Evolutionary conservation across 2,113 vertebrate species (phyloP).

Genomic region (Seriola dumerili): DNA sequence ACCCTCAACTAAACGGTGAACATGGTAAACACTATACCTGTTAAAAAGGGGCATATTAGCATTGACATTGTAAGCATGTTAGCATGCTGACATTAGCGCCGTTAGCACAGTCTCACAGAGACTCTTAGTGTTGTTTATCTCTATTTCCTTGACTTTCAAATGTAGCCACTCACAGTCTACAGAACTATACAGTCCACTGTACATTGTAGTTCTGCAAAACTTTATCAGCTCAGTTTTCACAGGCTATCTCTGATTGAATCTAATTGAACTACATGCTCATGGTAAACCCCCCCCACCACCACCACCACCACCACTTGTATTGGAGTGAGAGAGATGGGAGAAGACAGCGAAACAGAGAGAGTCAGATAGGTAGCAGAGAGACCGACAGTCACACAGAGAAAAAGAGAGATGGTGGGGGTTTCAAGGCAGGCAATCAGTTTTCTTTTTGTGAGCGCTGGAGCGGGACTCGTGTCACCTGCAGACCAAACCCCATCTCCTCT

Average conservation of each 20-base stretch:
- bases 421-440: conserved; percentile 88
- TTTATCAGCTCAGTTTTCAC: background rate
- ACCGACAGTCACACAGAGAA: conserved; percentile 41
- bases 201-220: background rate
- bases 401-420: conserved; percentile 55
- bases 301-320: background rate
- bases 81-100: background rate
- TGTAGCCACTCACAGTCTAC: background rate
- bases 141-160: background rate
- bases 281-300: conserved; percentile 42
- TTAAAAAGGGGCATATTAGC: background rate
- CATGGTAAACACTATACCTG: background rate
- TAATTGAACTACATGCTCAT: conserved; percentile 56
- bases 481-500: conserved; percentile 96
- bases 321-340: conserved; percentile 45
- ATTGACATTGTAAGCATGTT: background rate
- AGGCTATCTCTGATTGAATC: conserved; percentile 66
- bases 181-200: background rate
- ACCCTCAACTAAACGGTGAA: background rate
- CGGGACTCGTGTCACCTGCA: conserved; percentile 91
- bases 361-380: conserved; percentile 30
- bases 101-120: background rate
- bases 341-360: conserved; percentile 42
- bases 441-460: conserved; percentile 90
- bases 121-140: no score